Conservation (phyloP, 2,113 vertebrate genomes). For the Pyxicephalus adspersus region DNA sequence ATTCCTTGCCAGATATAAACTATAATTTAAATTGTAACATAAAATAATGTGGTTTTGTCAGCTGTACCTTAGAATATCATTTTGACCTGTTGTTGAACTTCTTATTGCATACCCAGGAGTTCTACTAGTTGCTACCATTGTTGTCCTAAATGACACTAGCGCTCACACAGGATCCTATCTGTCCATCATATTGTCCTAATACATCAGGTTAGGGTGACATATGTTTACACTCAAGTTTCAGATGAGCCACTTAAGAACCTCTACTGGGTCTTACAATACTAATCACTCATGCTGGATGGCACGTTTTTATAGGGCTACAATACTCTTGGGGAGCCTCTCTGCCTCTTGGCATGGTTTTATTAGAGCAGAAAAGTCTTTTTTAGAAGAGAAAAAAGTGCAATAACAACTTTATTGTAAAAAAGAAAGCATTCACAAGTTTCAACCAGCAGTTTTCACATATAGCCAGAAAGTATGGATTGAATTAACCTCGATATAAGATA, state of each 20-base stretch:
- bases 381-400: background rate
- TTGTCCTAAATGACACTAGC: conserved; percentile 1
- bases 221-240: conserved; percentile 35
- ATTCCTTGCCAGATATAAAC: too few relatives aligned
- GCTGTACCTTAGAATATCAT: background rate
- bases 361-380: conserved; percentile 4
- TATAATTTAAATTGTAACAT: too few relatives aligned
- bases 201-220: conserved; percentile 24
- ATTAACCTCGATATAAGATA: background rate
- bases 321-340: conserved; percentile 22
- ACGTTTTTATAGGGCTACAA: conserved; percentile 19
- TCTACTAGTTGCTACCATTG: background rate
- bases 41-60: background rate
- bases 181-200: conserved; percentile 34
- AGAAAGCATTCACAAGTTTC: conserved; percentile 16
- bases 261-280: conserved; percentile 22
- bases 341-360: conserved; percentile 9
- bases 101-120: conserved; percentile 4
- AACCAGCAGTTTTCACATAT: background rate
- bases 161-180: conserved; percentile 4
- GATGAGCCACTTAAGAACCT: conserved; percentile 2
- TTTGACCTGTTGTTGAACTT: conserved; percentile 38
- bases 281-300: conserved; percentile 33
- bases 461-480: background rate
- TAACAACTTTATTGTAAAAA: conserved; percentile 12